Evolutionary conservation across 2,113 vertebrate genomes (phyloP).

Genomic region (Dasyprocta punctata): DNA sequence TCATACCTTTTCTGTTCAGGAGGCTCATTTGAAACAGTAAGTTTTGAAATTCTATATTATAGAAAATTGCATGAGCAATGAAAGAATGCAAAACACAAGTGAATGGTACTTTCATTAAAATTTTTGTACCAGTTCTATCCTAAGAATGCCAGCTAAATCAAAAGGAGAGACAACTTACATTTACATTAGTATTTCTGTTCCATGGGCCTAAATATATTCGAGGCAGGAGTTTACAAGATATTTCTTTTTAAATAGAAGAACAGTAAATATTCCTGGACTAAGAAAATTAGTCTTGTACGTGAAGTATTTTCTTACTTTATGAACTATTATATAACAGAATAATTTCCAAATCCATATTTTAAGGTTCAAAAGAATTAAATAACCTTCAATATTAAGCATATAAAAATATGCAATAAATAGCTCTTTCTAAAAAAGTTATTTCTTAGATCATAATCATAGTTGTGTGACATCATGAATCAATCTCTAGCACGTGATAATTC

Average conservation of each 20-base stretch:
- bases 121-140: not conserved
- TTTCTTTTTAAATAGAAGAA: not conserved
- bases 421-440: not conserved
- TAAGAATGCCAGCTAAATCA: constrained; percentile 27
- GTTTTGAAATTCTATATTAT: not conserved
- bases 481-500: not conserved
- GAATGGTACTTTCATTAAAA: constrained; percentile 33
- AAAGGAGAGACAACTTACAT: not conserved
- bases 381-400: not conserved
- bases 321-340: not conserved
- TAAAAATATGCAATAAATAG: not conserved
- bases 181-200: not conserved
- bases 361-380: not conserved
- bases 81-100: not conserved
- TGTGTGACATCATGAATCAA: not conserved
- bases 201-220: not conserved
- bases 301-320: not conserved
- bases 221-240: not conserved
- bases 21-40: not conserved
- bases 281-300: not conserved
- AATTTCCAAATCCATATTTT: not conserved
- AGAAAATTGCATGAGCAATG: not conserved
- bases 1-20: not conserved
- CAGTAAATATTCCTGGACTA: not conserved
- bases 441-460: not conserved